Evolutionary conservation across 2,113 vertebrate genomes (phyloP).

Genomic region (Otocyon megalotis): DNA sequence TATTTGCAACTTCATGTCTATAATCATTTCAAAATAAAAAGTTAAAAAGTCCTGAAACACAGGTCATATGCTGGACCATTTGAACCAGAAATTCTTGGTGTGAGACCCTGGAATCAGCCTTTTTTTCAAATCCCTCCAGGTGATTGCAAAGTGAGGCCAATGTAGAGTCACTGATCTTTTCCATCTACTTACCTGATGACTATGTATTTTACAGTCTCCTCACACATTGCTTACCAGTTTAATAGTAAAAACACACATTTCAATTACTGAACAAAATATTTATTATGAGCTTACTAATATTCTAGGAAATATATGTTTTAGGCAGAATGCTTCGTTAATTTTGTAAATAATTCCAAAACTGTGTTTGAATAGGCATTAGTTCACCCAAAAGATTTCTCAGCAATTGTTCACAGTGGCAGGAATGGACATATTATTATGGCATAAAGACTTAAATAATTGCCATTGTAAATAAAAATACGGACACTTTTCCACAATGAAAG

Average conservation of each 20-base stretch:
- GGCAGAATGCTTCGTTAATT: background rate
- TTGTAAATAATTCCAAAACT: constrained; percentile 40
- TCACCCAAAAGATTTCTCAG: constrained; percentile 18
- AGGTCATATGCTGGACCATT: background rate
- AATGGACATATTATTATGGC: background rate
- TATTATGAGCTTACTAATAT: constrained; percentile 35
- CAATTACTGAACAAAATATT: constrained; percentile 42
- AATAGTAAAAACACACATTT: constrained; percentile 31
- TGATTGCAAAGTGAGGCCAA: background rate
- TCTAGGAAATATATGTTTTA: background rate
- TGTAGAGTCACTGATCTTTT: background rate
- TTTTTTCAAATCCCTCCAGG: background rate
- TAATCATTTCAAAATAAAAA: constrained; percentile 25
- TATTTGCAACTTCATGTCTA: background rate
- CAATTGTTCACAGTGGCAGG: background rate
- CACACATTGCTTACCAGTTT: background rate
- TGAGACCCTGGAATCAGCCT: background rate
- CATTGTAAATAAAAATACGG: background rate
- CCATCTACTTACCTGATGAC: background rate
- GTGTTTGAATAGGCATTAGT: background rate
- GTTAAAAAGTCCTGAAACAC: background rate
- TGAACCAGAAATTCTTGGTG: background rate
- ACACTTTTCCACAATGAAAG: background rate
- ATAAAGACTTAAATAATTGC: background rate
- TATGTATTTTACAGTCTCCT: background rate